Conservation (phyloP, 2,113 vertebrate species). For the Probosciger aterrimus region DNA sequence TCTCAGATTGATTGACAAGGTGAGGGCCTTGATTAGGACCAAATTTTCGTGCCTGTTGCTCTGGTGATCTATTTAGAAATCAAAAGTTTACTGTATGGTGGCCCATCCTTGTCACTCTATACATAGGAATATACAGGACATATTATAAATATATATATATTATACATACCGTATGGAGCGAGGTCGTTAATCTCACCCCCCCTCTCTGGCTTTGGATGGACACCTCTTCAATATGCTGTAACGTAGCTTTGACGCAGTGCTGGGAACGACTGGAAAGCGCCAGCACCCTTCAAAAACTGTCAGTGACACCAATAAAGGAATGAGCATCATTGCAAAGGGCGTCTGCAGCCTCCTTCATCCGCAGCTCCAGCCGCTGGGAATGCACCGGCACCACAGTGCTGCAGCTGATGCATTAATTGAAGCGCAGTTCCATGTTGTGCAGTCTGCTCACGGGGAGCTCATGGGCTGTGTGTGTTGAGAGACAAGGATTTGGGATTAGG, state of each 20-base stretch:
- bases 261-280: background rate
- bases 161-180: constrained; percentile 43
- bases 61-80: constrained; percentile 71
- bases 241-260: constrained; percentile 24
- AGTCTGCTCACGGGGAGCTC: background rate
- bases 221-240: constrained; percentile 45
- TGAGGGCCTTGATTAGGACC: constrained; percentile 72
- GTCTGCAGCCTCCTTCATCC: background rate
- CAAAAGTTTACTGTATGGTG: constrained; percentile 57
- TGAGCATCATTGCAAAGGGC: constrained; percentile 56
- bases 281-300: constrained; percentile 22
- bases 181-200: background rate
- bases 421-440: fast-evolving
- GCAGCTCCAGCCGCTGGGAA: background rate
- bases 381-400: background rate
- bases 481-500: background rate
- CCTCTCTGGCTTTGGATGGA: constrained; percentile 54
- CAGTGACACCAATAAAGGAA: constrained; percentile 76
- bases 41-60: constrained; percentile 73
- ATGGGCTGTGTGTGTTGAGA: fast-evolving
- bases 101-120: constrained; percentile 71
- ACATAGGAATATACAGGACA: constrained; percentile 70
- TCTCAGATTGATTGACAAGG: constrained; percentile 36
- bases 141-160: constrained; percentile 78
- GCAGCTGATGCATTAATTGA: fast-evolving